Base-by-base conservation (phyloP, 1,140 invertebrate genomes). In the Drosophila equinoxialis region DNA sequence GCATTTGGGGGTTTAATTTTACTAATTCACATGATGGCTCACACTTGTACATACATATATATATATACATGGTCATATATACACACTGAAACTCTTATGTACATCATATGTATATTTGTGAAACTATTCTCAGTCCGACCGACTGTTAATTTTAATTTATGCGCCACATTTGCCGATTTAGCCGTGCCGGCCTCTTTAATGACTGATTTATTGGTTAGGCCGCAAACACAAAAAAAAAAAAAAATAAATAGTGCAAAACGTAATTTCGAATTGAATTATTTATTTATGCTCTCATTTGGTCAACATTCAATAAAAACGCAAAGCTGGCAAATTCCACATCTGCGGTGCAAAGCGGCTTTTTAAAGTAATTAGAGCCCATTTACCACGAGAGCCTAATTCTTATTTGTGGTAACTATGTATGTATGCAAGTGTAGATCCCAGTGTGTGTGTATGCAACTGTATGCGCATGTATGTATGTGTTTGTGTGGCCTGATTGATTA, bases 131-230 rank as follows among this genome's bases (percentile, higher is more conserved):
- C 71, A 17, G 39, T 64, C 71, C 64, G 64, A 77, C 37, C 79
- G 70, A 87, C 87, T 86, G 83, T 83, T 80, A 87, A 86, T 86
- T 86, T 86, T 87, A 87, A 86, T 86, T 86, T 86, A 86, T 86
- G 83, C 86, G 77, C 73, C 73, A 74, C 83, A 87, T 87, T 87
- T 87, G 83, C 83, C 83, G 83, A 77, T 83, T 83, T 87, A 77
- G 76, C 83, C 87, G 60, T 74, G 84, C 35, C 2, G 80, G 76
- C 68, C 83, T 72, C 80, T 87, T 87, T 89, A 87, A 87, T 87
- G 83, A 87, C 69, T 87, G 83, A 87, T 87, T 87, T 87, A 87
- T 89, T 83, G 83, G 83, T 89, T 68, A 66, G 66, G 70, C 73
- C 68, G 48, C 33, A 63, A 14, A 42, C 54, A 60, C 63, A 71